Conservation (phyloP, 2,113 vertebrate species). For the Anser brachyrhynchus region DNA sequence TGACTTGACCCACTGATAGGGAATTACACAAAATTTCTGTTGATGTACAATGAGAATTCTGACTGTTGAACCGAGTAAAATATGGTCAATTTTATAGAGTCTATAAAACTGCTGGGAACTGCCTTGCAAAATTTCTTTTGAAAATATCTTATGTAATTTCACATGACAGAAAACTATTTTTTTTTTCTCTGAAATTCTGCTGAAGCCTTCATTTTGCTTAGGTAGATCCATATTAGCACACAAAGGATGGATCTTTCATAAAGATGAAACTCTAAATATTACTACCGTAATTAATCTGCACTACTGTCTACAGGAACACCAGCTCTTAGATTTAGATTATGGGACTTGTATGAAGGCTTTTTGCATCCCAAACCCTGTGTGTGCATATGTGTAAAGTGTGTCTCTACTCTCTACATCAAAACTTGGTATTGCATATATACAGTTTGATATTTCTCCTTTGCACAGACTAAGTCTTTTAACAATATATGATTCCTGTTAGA, state of each 20-base stretch:
- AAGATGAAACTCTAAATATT: not conserved
- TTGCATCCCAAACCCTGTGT: not conserved
- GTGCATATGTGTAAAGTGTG: not conserved
- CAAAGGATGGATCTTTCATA: not conserved
- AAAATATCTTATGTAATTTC: not conserved
- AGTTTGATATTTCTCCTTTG: not conserved
- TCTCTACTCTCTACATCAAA: not conserved
- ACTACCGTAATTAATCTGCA: not conserved
- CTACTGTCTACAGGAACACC: not conserved
- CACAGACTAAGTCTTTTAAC: rapidly evolving
- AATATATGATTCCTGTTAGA: not conserved
- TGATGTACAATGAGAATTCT: conserved; percentile 18
- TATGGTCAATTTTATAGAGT: not conserved
- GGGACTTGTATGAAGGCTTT: not conserved
- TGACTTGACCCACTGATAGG: not conserved
- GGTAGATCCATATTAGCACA: not conserved
- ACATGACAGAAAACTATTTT: not conserved
- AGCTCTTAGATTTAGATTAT: not conserved
- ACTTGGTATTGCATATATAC: not conserved
- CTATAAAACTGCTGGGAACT: not conserved
- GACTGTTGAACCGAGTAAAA: not conserved
- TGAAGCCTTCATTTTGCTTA: not conserved
- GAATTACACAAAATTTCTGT: not conserved
- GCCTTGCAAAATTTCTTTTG: not conserved
- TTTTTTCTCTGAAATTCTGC: not conserved